Conservation (phyloP, 2,113 vertebrate species). For the Nestor notabilis region DNA sequence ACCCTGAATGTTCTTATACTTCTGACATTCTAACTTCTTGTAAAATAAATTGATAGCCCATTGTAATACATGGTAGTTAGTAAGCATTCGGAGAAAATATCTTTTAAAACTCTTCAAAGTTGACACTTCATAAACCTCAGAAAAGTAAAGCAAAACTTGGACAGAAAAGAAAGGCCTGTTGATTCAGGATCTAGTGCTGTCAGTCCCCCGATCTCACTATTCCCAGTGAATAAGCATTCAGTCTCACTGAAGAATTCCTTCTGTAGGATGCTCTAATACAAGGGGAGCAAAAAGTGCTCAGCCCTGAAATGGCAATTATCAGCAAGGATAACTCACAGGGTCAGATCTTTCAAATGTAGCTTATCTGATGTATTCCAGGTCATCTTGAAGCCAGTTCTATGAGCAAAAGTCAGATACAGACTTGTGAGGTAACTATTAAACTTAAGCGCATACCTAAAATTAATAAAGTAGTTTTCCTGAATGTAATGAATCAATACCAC, state of each 20-base stretch:
- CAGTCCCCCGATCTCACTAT: background rate
- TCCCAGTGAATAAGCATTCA: background rate
- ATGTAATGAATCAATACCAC: background rate
- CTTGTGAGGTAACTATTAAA: background rate
- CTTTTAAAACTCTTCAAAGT: background rate
- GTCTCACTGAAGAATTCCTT: background rate
- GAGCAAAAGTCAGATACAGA: background rate
- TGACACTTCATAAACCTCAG: background rate
- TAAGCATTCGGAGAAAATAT: background rate
- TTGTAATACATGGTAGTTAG: background rate
- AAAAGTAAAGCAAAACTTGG: background rate
- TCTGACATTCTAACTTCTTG: conserved; percentile 4
- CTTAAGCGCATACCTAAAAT: background rate
- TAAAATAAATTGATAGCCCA: conserved; percentile 22
- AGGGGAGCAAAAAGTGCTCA: background rate
- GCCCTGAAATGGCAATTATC: background rate
- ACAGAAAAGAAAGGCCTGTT: background rate
- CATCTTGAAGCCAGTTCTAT: background rate
- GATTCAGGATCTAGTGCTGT: background rate
- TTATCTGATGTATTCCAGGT: background rate
- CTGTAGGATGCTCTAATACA: background rate
- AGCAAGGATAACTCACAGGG: background rate
- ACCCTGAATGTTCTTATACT: conserved; percentile 29
- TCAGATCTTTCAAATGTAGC: background rate
- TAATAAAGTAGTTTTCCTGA: background rate